phyloP scores from a whole-genome alignment of 2,113 vertebrate genomes.

The Otocyon megalotis region DNA sequence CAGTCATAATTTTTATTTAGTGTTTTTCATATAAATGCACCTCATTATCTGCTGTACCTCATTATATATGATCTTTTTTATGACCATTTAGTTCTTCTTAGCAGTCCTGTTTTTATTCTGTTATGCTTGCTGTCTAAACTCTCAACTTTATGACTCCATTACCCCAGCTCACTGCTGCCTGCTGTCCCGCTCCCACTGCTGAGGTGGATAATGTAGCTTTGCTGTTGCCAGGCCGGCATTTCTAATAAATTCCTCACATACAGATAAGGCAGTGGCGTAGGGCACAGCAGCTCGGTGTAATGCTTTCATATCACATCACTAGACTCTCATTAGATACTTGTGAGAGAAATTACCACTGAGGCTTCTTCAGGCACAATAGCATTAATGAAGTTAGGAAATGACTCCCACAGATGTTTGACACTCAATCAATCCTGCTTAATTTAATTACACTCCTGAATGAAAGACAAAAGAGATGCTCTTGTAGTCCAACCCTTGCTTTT shows the following conservation, averaged over 20 bases:
- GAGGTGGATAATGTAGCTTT: slow-evolving; percentile 39
- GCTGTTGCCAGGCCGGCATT: slow-evolving; percentile 40
- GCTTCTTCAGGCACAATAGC: slow-evolving; percentile 80
- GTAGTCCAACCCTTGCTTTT: slow-evolving; percentile 73
- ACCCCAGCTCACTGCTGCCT: slow-evolving; percentile 25
- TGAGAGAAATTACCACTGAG: slow-evolving; percentile 79
- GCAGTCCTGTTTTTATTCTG: slow-evolving; percentile 76
- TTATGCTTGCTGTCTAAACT: slow-evolving; percentile 76
- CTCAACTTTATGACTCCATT: slow-evolving; percentile 78
- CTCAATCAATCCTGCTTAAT: slow-evolving; percentile 84
- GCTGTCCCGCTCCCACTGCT: neutral
- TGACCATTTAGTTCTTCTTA: slow-evolving; percentile 75
- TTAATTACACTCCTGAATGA: slow-evolving; percentile 83
- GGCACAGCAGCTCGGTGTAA: neutral
- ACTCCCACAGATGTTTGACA: slow-evolving; percentile 84
- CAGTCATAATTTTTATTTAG: slow-evolving; percentile 81
- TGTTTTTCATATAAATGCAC: slow-evolving; percentile 77
- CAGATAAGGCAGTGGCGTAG: neutral
- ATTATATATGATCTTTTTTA: slow-evolving; percentile 78
- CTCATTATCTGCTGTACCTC: slow-evolving; percentile 79
- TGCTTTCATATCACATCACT: slow-evolving; percentile 75
- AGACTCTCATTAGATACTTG: slow-evolving; percentile 77
- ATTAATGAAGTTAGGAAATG: slow-evolving; percentile 84
- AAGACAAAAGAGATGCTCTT: slow-evolving; percentile 79
- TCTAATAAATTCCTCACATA: slow-evolving; percentile 28